Evolutionary conservation across 1,140 invertebrate genomes (phyloP), one percentile per base, ranked within the genome.

Genomic region (Cotesia typhae): DNA sequence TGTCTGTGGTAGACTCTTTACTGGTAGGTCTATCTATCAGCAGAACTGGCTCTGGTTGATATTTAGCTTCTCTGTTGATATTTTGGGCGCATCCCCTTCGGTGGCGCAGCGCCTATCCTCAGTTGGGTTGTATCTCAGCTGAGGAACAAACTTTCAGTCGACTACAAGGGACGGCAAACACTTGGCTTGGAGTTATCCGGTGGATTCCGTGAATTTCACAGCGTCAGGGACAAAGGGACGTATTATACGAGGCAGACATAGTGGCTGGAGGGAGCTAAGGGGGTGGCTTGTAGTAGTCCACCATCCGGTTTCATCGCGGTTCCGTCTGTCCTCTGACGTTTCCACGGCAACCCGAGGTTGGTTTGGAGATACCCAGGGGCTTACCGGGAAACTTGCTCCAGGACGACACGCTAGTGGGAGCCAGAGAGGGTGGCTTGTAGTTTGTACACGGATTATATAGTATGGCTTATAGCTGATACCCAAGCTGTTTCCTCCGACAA

Each of bases 261-360:
- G 57, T 37, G 10, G 10, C 53, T 6, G 37, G 20, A 69, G 35
- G 10, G 20, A 17, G 57, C 14, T 36, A 12, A 35, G 60, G 55
- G 47, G 68, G 60, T 64, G 63, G 70, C 28, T 14, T 41, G 67
- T 76, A 79, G 80, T 81, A 83, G 79, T 75, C 84, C 79, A 83
- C 83, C 85, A 85, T 87, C 85, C 86, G 84, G 81, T 85, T 85
- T 87, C 83, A 84, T 87, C 82, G 84, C 81, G 83, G 83, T 85
- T 85, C 85, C 84, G 85, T 87, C 85, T 87, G 85, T 87, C 84
- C 84, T 86, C 84, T 87, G 83, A 85, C 83, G 85, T 87, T 87
- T 86, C 86, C 84, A 87, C 83, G 86, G 84, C 84, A 87, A 87
- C 85, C 79, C 81, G 84, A 78, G 36, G 66, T 65, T 84, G 36